These are phyloP conservation scores for Rhaphigaster nebulosa DNA, from an alignment of 2,888 invertebrate genomes.

Conservation along the genomic window DNA sequence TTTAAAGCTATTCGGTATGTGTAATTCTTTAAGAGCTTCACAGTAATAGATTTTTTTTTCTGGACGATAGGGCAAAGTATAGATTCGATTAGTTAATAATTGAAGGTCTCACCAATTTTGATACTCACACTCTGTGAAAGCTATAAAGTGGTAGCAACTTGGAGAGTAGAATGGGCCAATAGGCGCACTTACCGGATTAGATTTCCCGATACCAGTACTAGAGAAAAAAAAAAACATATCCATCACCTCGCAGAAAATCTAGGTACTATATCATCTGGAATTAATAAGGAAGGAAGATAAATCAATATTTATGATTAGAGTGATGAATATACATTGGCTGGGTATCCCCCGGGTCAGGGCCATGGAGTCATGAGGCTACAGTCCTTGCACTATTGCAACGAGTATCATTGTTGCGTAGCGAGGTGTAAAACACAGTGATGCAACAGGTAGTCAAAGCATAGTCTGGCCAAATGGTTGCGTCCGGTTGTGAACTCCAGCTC, in stretches of 20 bases:
- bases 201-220: background rate
- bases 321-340: background rate
- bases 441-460: background rate
- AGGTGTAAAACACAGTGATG: background rate
- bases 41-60: too few relatives aligned
- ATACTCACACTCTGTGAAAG: too few relatives aligned
- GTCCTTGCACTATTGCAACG: conserved; percentile 1
- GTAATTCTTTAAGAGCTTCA: too few relatives aligned
- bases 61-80: too few relatives aligned
- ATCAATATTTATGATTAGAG: background rate
- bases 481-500: background rate
- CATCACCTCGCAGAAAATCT: background rate
- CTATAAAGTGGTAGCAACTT: too few relatives aligned
- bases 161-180: too few relatives aligned
- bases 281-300: background rate
- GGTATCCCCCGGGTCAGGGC: background rate
- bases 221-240: background rate
- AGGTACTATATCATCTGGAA: background rate
- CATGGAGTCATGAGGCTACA: background rate
- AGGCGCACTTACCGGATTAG: too few relatives aligned
- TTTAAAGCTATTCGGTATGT: too few relatives aligned
- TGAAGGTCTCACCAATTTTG: too few relatives aligned
- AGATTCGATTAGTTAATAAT: too few relatives aligned
- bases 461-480: background rate
- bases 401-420: background rate